Base-by-base conservation (phyloP, 1,140 invertebrate species). In the Plutomurus gul region DNA sequence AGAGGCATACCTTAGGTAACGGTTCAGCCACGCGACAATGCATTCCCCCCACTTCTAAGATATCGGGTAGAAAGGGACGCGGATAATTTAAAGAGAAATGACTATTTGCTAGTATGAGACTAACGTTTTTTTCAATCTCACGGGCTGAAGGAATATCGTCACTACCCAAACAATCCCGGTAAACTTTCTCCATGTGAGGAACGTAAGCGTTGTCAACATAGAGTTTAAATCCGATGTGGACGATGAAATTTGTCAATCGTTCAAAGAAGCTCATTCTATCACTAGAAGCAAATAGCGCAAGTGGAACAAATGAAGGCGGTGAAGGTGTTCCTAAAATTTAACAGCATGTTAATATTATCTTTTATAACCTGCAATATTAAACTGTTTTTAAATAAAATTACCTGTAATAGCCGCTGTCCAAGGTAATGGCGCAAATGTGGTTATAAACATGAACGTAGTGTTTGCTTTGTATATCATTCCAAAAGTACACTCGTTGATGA, bases 1-100 rank as follows among this genome's bases (percentile, higher is more conserved):
- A 20, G 22, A 56, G 10, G 11, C 18, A 3, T 16, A 56, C 18
- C 18, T 56, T 56, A 10, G 39, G 39, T 18, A 43, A 20, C 4
- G 25, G 1, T 22, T 27, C 49, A 1, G 25, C 16, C 18, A 10
- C 13, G 5, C 20, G 20, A 60, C 51, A 65, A 22, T 73, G 37
- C 71, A 73, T 73, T 40, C 33, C 71, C 33, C 90, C 90, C 76
- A 92, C 87, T 84, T 90, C 88, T 27, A 90, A 86, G 47, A 90
- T 86, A 84, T 88, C n/a, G n/a, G 82, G 82, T 8, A 82, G 36
- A 3, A 71, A 49, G 0, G 83, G 80, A 16, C 77, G 39, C 16
- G 82, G 82, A 22, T 75, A 76, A 18, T 75, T 81, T 0, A 82
- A 20, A 5, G 60, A 36, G 37, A 82, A 77, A 60, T 85, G 82